Percentiles rank a stretch among this genome's conserved stretches.
phyloP scores from a whole-genome alignment of 2,888 invertebrate genomes.

The Tillus elongatus region DNA sequence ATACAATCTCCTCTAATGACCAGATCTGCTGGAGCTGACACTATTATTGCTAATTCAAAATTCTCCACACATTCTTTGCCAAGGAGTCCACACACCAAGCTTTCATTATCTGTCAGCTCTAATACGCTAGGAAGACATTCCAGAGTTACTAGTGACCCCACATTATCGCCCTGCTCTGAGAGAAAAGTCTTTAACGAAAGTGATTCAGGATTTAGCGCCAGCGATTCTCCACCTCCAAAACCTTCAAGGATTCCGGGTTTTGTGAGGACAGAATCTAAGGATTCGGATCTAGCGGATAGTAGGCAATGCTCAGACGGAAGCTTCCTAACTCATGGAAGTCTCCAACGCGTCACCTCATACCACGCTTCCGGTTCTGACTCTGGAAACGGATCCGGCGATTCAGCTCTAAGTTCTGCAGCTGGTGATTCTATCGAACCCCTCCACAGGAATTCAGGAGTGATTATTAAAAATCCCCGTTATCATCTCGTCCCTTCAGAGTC shows the following conservation, averaged over 20 bases:
- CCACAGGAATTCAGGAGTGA: conserved; percentile 47
- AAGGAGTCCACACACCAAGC: conserved; percentile 41
- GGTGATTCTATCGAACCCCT: conserved; percentile 46
- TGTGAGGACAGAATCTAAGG: conserved; percentile 36
- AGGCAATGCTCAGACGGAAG: conserved; percentile 30
- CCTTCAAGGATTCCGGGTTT: conserved; percentile 55
- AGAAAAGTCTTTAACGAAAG: conserved; percentile 46
- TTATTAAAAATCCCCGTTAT: conserved; percentile 60
- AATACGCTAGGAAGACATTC: conserved; percentile 41
- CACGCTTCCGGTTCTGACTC: conserved; percentile 82
- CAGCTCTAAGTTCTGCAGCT: conserved; percentile 60
- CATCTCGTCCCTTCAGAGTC: conserved; percentile 51
- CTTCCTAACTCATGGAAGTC: conserved; percentile 35
- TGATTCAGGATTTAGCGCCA: conserved; percentile 49
- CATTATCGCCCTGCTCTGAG: conserved; percentile 50
- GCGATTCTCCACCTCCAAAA: conserved; percentile 51
- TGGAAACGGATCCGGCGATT: conserved; percentile 82
- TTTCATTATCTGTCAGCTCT: conserved; percentile 46
- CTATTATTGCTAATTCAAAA: conserved; percentile 35
- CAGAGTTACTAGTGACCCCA: conserved; percentile 53
- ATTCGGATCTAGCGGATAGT: conserved; percentile 31
- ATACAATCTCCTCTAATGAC: conserved; percentile 48
- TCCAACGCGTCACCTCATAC: conserved; percentile 52
- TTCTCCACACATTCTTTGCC: conserved; percentile 53
- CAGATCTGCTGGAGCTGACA: conserved; percentile 39